Base-by-base conservation (phyloP, 2,113 vertebrate genomes). In the Synchiropus splendidus region DNA sequence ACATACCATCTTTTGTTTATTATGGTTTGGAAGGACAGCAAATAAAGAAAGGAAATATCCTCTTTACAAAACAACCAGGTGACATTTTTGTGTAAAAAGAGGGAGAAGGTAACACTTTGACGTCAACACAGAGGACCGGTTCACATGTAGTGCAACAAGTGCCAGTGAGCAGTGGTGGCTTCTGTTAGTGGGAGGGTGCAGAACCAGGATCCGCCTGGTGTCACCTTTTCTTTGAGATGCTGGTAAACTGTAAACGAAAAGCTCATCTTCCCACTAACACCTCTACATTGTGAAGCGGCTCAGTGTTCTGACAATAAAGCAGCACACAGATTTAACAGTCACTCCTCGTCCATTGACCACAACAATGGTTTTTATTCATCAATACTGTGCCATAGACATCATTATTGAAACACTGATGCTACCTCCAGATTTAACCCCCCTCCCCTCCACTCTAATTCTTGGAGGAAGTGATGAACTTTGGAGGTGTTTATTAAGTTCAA, bases 11-110 rank as follows among this genome's bases (percentile, higher is more conserved):
- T 37, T 57, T 58, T 64, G 57, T 82, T 82, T 81, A 78, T 80
- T 82, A 64, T 73, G 80, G 72, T 78, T 64, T 66, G 36, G 67
- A 67, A 61, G 67, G 59, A 76, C 77, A 80, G 75, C 61, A 80
- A 79, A 80, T 72, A 77, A 82, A 59, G 72, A 67, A 68, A 70
- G 17, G 35, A 63, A 65, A n/a, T 13, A 14, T 33, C 58, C 53
- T 61, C 47, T 55, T 67, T 83, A 79, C 69, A 77, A 81, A 83
- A 83, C 66, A 72, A 76, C 51, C 45, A 67, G 78, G 71, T 72
- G 74, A 67, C 21, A 49, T 67, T 63, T 50, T 71, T 74, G 78
- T 83, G 82, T 69, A 80, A 78, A 70, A 71, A 77, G 60, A 41
- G 52, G 59, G 53, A 54, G 74, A 64, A 65, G 67, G 65, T 58